Evolutionary conservation across 2,888 invertebrate genomes (phyloP).

Genomic region (Neria commutata): DNA sequence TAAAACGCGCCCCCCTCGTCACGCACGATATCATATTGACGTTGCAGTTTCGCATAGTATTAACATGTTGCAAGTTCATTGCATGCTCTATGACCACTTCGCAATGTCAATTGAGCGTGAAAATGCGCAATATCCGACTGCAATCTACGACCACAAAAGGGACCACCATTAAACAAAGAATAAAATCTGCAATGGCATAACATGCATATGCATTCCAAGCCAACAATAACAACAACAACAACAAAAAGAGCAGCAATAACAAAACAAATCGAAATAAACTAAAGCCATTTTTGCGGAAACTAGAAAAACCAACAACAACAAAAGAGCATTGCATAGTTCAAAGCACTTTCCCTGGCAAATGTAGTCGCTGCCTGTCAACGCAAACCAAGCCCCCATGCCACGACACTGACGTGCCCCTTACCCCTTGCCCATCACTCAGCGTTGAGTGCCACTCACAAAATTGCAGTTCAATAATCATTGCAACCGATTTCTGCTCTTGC

Average conservation of each 20-base stretch:
- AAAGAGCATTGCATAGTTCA: background rate
- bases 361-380: background rate
- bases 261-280: background rate
- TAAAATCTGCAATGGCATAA: too few relatives aligned
- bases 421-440: background rate
- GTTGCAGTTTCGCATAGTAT: too few relatives aligned
- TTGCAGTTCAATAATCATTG: background rate
- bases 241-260: background rate
- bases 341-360: background rate
- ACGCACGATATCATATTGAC: too few relatives aligned
- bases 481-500: background rate
- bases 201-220: too few relatives aligned
- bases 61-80: conserved; percentile 26
- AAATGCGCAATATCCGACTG: conserved; percentile 39
- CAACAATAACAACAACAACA: background rate
- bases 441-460: conserved; percentile 4
- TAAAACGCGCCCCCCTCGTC: too few relatives aligned
- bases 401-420: background rate
- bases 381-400: background rate
- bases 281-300: background rate
- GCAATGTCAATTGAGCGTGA: conserved; percentile 35
- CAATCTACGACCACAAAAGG: conserved; percentile 1
- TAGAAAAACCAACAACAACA: background rate
- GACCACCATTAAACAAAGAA: background rate
- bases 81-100: conserved; percentile 21